Base-by-base conservation (phyloP, 2,888 invertebrate species). In the Myathropa florea region DNA sequence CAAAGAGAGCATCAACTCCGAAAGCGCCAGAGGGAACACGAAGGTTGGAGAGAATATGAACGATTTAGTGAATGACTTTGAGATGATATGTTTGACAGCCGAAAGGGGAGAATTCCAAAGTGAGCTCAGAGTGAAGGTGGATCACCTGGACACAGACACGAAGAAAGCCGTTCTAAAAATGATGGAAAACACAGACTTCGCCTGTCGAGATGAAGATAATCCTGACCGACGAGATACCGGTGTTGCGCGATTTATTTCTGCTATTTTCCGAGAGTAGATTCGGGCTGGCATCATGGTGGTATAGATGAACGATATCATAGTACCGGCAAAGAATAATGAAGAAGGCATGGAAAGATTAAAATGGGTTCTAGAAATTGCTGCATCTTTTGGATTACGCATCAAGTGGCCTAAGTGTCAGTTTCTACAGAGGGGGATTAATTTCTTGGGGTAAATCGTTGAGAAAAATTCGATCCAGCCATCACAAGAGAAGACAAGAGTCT, bases 361-460 rank as follows among this genome's bases (percentile, higher is more conserved):
- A 26, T n/a, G 7, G 3, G 83, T 87, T 9, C 61, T 88, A n/a
- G 21, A 75, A 3, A 55, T 55, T 21, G 63, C 87, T 3, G 76
- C 18, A 1, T n/a, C 10, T 6, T 55, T 39, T 33, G 78, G 88
- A 0, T 28, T 88, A n/a, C 46, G 36, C 0, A 77, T 84, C 3
- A 83, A 77, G 9, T 86, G 76, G 80, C 21, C n/a, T 9, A 88
- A 88, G 23, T 87, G 82, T 18, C 82, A 88, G 26, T 83, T 84
- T 55, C 24, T 88, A 2, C 28, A 55, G n/a, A 3, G 30, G 7
- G 23, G 18, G 1, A 68, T 88, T 0, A 24, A 81, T 14, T 88
- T 84, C 18, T 21, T 88, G 0, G 82, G 79, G 4, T 75, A 82
- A 24, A 23, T 64, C 9, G 64, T 76, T 23, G 73, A 73, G 39